Evolutionary conservation across 1,140 invertebrate genomes (phyloP).

Genomic region (Drosophila fuyamai): DNA sequence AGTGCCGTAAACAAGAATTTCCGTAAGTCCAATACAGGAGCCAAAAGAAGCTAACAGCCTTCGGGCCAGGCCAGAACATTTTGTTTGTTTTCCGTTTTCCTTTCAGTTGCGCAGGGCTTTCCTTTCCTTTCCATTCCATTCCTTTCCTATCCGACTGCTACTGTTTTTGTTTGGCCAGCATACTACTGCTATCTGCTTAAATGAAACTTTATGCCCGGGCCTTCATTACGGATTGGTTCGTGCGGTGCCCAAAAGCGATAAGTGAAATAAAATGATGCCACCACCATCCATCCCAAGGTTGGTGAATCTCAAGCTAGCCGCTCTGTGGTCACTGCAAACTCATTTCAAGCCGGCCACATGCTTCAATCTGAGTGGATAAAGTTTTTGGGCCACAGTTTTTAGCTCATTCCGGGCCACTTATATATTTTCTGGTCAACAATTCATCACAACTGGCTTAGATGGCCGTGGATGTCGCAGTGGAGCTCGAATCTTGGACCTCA

Average conservation of each 20-base stretch:
- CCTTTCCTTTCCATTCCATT: neutral
- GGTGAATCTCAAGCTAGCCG: slow-evolving; percentile 33
- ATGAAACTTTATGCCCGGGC: slow-evolving; percentile 73
- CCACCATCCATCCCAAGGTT: neutral
- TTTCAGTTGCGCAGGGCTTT: neutral
- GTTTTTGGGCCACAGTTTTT: slow-evolving; percentile 33
- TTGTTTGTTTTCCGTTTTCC: slow-evolving; percentile 46
- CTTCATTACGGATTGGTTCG: slow-evolving; percentile 66
- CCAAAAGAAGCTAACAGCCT: slow-evolving; percentile 18
- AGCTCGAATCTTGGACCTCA: slow-evolving; percentile 4
- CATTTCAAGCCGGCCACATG: slow-evolving; percentile 32
- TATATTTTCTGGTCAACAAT: slow-evolving; percentile 45
- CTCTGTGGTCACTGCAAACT: slow-evolving; percentile 21
- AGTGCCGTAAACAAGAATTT: slow-evolving; percentile 60
- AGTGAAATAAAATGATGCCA: slow-evolving; percentile 70
- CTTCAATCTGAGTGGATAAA: slow-evolving; percentile 46
- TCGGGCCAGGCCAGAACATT: slow-evolving; percentile 22
- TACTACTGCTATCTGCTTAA: slow-evolving; percentile 41
- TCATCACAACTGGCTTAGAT: slow-evolving; percentile 35
- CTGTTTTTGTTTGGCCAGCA: slow-evolving; percentile 34
- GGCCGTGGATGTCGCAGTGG: neutral
- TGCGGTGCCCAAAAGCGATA: slow-evolving; percentile 67
- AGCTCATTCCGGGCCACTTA: slow-evolving; percentile 46
- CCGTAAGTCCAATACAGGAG: slow-evolving; percentile 40
- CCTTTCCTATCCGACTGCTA: neutral